Evolutionary conservation across 1,140 invertebrate species (phyloP).

Genomic region (Drosophila yakuba): DNA sequence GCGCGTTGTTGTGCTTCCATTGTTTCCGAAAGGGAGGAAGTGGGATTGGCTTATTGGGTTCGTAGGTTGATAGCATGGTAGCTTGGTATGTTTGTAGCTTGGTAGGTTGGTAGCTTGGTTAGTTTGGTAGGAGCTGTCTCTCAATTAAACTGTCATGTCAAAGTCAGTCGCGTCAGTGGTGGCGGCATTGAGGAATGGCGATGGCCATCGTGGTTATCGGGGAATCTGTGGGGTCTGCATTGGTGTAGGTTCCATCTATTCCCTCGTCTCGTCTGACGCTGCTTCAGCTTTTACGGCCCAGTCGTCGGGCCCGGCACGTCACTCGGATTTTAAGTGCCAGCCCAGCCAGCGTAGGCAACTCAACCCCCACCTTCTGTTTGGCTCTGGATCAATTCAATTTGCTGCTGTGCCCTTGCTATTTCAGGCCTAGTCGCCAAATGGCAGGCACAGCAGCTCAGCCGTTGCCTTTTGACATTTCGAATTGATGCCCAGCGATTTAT

Average conservation of each 20-base stretch:
- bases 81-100: background rate
- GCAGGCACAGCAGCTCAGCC: conserved; percentile 21
- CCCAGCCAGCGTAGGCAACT: background rate
- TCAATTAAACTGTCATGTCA: conserved; percentile 82
- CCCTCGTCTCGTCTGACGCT: conserved; percentile 8
- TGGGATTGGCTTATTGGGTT: background rate
- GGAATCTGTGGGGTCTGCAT: background rate
- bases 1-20: conserved; percentile 6
- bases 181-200: conserved; percentile 30
- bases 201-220: conserved; percentile 30
- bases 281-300: conserved; percentile 38
- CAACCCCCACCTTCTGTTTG: background rate
- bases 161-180: conserved; percentile 70
- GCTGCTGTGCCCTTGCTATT: conserved; percentile 43
- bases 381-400: conserved; percentile 52
- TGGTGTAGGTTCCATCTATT: background rate
- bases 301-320: conserved; percentile 38
- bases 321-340: conserved; percentile 41
- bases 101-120: background rate
- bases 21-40: conserved; percentile 8
- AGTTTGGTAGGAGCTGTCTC: conserved; percentile 37
- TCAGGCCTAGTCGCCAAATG: conserved; percentile 25
- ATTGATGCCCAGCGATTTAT: conserved; percentile 49
- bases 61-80: background rate
- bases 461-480: conserved; percentile 59